phyloP scores from a whole-genome alignment of 2,888 invertebrate species.

The Mactromeris polynyma region DNA sequence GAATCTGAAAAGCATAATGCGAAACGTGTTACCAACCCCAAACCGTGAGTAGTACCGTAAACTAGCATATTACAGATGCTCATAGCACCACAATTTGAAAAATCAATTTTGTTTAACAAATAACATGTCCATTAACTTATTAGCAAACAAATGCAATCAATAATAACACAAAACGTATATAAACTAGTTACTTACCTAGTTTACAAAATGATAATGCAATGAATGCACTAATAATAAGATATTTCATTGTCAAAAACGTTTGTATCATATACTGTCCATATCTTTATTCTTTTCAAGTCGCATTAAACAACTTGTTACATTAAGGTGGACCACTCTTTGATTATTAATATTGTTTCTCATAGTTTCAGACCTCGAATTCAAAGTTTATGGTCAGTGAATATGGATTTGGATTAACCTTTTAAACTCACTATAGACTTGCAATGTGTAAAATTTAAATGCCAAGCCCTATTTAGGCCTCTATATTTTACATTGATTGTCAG shows the following conservation, averaged over 20 bases:
- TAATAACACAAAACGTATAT: not conserved
- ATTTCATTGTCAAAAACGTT: conserved; percentile 18
- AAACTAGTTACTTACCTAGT: conserved; percentile 17
- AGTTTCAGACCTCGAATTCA: conserved; percentile 8
- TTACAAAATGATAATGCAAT: not conserved
- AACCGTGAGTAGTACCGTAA: too few relatives aligned
- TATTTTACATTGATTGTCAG: too few relatives aligned
- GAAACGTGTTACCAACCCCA: too few relatives aligned
- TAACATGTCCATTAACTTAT: too few relatives aligned
- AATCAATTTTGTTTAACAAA: too few relatives aligned
- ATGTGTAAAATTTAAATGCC: not conserved
- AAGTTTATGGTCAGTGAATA: not conserved
- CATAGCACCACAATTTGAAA: too few relatives aligned
- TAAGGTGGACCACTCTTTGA: not conserved
- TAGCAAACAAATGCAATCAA: too few relatives aligned
- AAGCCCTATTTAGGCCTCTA: too few relatives aligned
- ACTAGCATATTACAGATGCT: too few relatives aligned
- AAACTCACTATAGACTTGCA: not conserved
- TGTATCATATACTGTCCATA: not conserved
- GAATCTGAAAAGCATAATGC: too few relatives aligned
- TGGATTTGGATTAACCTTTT: not conserved
- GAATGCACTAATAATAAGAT: not conserved
- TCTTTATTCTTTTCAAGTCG: too few relatives aligned
- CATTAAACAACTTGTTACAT: not conserved
- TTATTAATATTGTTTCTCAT: conserved; percentile 22